Percentiles rank a stretch among this genome's conserved stretches.
Evolutionary conservation across 2,113 vertebrate species (phyloP).

Genomic region (Xenopus tropicalis): DNA sequence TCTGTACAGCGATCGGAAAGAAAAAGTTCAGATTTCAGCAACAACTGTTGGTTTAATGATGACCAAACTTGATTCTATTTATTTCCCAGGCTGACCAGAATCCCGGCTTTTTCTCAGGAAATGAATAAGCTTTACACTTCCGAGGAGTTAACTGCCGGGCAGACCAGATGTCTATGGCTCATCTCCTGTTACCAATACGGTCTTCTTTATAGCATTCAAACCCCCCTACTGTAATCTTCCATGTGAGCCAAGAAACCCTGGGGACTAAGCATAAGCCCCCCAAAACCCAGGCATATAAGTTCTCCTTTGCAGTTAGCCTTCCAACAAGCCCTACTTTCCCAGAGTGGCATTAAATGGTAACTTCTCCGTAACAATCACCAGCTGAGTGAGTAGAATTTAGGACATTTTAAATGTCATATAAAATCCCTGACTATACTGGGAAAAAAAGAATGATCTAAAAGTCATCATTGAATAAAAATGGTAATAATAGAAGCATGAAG

Average conservation of each 20-base stretch:
- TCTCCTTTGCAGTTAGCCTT: background rate
- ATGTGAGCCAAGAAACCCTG: slow-evolving; percentile 16
- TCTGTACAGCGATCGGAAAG: background rate
- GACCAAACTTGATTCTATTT: slow-evolving; percentile 2
- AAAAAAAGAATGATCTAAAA: background rate
- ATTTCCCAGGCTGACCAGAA: slow-evolving; percentile 30
- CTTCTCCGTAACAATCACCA: background rate
- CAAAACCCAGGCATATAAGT: slow-evolving; percentile 17
- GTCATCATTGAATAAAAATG: background rate
- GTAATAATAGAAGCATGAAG: background rate
- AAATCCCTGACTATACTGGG: background rate
- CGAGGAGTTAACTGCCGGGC: slow-evolving; percentile 33
- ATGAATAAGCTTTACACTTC: slow-evolving; percentile 41
- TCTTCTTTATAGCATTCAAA: background rate
- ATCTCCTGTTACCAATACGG: slow-evolving; percentile 29
- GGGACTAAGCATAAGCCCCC: slow-evolving; percentile 11
- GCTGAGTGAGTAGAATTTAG: slow-evolving; percentile 9
- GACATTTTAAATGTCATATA: background rate
- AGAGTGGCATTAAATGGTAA: slow-evolving; percentile 6
- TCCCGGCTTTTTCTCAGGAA: slow-evolving; percentile 27
- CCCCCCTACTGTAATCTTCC: slow-evolving; percentile 20
- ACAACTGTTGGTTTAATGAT: slow-evolving; percentile 29
- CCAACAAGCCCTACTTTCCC: background rate
- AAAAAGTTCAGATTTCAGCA: background rate
- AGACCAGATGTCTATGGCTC: slow-evolving; percentile 32